A percentile compares a stretch with the other conserved stretches of the same genome.
Evolutionary conservation across 2,888 invertebrate genomes (phyloP).

Genomic region (Drosophila acutilabella): DNA sequence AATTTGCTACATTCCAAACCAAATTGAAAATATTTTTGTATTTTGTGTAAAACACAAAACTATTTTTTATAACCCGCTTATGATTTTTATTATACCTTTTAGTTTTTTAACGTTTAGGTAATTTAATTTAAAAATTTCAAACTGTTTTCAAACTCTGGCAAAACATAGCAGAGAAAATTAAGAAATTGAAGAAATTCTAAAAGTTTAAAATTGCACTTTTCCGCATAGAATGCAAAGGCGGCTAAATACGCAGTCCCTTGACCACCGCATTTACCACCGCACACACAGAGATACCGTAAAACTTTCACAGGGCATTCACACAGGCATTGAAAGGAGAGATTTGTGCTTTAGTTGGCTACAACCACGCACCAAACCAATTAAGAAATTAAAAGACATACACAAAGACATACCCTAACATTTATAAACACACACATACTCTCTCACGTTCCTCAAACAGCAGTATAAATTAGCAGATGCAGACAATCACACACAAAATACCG

Average conservation of each 20-base stretch:
- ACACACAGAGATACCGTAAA: slow-evolving; percentile 22
- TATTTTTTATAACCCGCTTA: no score
- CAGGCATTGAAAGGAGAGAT: slow-evolving; percentile 22
- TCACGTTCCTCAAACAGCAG: slow-evolving; percentile 11
- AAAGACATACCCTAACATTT: slow-evolving; percentile 41
- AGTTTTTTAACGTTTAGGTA: neutral
- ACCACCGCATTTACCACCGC: slow-evolving; percentile 15
- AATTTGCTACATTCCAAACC: no score
- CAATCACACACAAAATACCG: slow-evolving; percentile 29
- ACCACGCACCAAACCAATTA: slow-evolving; percentile 77
- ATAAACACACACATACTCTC: slow-evolving; percentile 3
- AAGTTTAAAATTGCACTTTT: slow-evolving; percentile 63
- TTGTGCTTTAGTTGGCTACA: slow-evolving; percentile 37
- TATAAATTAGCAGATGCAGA: slow-evolving; percentile 63
- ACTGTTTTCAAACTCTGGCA: neutral
- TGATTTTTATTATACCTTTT: neutral
- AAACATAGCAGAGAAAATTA: slow-evolving; percentile 6
- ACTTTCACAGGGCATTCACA: slow-evolving; percentile 31
- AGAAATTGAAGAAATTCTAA: slow-evolving; percentile 32
- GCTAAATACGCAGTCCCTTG: slow-evolving; percentile 33
- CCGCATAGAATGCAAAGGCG: slow-evolving; percentile 49
- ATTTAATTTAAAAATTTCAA: slow-evolving; percentile 1
- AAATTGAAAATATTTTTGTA: no score
- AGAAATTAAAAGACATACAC: slow-evolving; percentile 82
- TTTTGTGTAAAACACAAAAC: no score